Percentiles rank a stretch among this genome's conserved stretches.
These are phyloP conservation scores for Dryas iulia DNA, from an alignment of 1,140 invertebrate species.

Conservation along the genomic window DNA sequence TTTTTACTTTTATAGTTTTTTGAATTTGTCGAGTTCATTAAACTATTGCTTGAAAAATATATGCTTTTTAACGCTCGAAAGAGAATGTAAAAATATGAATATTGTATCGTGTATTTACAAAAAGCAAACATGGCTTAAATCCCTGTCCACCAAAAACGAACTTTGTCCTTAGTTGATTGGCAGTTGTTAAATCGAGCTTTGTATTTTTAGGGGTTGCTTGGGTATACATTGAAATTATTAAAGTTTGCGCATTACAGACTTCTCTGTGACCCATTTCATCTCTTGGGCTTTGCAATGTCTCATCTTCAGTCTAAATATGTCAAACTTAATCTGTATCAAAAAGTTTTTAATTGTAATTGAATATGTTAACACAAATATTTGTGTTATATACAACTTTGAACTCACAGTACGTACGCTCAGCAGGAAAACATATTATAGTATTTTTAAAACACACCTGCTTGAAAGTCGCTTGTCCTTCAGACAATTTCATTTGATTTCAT, in stretches of 20 bases:
- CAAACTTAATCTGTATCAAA: neutral
- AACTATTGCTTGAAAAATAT: neutral
- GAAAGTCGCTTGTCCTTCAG: neutral
- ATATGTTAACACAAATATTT: neutral
- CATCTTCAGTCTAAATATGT: neutral
- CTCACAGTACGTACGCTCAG: neutral
- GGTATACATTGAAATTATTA: neutral
- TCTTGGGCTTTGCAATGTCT: neutral
- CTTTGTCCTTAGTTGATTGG: neutral
- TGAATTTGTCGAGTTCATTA: neutral
- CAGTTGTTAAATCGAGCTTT: neutral
- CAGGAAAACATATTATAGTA: neutral
- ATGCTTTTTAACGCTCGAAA: neutral
- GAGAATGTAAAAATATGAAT: no score
- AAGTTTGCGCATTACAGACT: neutral
- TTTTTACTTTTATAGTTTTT: neutral
- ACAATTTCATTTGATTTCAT: neutral
- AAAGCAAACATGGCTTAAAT: neutral
- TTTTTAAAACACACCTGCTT: conserved; percentile 1
- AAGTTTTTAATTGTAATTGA: neutral
- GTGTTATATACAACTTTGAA: neutral
- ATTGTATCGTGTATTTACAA: no score
- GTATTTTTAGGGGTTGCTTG: neutral
- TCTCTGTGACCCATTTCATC: conserved; percentile 1
- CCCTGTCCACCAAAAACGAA: neutral